Conservation (phyloP, 2,797 vertebrate species). For the Tapera naevia region DNA sequence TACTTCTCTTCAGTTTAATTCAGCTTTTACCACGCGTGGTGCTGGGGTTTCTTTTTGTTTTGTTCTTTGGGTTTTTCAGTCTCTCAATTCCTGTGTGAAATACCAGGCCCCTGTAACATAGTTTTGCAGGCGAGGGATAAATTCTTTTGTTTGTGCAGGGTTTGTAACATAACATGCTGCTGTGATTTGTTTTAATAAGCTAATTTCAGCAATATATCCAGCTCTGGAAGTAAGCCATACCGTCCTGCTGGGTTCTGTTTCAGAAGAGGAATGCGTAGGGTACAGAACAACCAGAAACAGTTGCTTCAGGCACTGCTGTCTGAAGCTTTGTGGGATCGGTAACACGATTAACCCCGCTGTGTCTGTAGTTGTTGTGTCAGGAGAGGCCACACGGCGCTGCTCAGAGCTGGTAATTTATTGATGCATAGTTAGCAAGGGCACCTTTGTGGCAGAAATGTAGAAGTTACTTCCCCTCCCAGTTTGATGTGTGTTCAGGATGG, state of each 20-base stretch:
- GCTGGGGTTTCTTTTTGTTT: neutral
- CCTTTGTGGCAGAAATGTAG: neutral
- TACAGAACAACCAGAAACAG: neutral
- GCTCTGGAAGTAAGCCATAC: conserved; percentile 65
- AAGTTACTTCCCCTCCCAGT: neutral
- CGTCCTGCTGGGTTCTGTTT: neutral
- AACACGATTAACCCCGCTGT: neutral
- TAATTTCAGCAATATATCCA: conserved; percentile 42
- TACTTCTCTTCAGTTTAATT: neutral
- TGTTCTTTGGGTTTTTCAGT: neutral
- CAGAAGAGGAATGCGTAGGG: neutral
- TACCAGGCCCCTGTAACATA: neutral
- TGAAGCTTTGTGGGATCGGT: conserved; percentile 19
- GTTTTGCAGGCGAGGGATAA: conserved; percentile 17
- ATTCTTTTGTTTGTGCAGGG: conserved; percentile 18
- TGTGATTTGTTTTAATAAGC: conserved; percentile 25
- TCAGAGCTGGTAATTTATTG: neutral
- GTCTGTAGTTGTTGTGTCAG: neutral
- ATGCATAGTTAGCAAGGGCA: neutral
- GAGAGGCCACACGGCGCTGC: neutral
- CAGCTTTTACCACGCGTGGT: neutral
- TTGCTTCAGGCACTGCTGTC: conserved; percentile 10
- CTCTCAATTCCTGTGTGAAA: neutral
- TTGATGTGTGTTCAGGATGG: neutral
- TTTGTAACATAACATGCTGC: conserved; percentile 9